Evolutionary conservation across 2,888 invertebrate genomes (phyloP).

Genomic region (Ashinkailepas kermadecensis): DNA sequence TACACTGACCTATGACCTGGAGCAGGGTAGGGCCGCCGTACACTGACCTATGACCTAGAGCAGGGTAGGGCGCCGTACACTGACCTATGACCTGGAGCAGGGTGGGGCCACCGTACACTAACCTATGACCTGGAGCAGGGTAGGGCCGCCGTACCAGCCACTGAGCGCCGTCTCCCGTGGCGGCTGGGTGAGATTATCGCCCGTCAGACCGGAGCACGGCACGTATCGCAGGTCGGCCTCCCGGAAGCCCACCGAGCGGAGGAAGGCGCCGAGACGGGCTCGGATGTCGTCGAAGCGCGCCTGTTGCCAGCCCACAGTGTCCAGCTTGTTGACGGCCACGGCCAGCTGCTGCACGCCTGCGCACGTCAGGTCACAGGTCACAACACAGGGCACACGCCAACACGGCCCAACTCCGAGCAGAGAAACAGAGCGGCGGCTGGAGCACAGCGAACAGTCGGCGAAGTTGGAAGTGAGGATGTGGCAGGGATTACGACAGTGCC

Average conservation of each 20-base stretch:
- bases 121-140: constrained; percentile 77
- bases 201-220: constrained; percentile 93
- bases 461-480: too few relatives aligned
- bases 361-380: constrained; percentile 26
- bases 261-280: constrained; percentile 66
- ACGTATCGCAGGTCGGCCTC: constrained; percentile 79
- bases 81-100: too few relatives aligned
- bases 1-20: too few relatives aligned
- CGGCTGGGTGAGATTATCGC: constrained; percentile 75
- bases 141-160: constrained; percentile 72
- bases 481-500: too few relatives aligned
- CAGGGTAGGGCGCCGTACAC: too few relatives aligned
- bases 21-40: too few relatives aligned
- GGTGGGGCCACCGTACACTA: constrained; percentile 32
- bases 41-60: too few relatives aligned
- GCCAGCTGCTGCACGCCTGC: constrained; percentile 85
- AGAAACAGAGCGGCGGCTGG: too few relatives aligned
- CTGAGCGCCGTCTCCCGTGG: constrained; percentile 55
- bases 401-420: too few relatives aligned
- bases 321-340: constrained; percentile 94
- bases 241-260: constrained; percentile 86
- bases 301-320: constrained; percentile 88
- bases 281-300: constrained; percentile 84
- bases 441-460: too few relatives aligned
- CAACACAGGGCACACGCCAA: too few relatives aligned